Base-by-base conservation (phyloP, 2,888 invertebrate genomes). In the Drosophila prolongata region DNA sequence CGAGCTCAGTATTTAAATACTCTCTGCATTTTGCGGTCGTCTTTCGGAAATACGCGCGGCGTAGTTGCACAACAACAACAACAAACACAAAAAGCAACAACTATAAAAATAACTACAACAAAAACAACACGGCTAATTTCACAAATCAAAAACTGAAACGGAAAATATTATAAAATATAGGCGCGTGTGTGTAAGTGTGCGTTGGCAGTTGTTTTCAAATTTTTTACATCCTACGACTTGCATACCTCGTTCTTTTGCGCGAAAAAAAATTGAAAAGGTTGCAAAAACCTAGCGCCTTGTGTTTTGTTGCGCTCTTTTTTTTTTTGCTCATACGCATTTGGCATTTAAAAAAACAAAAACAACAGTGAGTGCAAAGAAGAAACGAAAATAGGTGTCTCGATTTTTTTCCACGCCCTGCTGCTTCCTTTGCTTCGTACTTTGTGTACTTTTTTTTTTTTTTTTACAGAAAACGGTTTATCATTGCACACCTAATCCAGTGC, bases 11-110 rank as follows among this genome's bases (percentile, higher is more conserved):
- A 78, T 84, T 80, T 83, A 78, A 86, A 83, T 78, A 78, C 81
- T 81, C 80, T 84, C 80, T 84, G 80, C 84, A 81, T 80, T 81
- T 84, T 76, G 81, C 81, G 81, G 81, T 81, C 76, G 81, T 82
- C 76, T 80, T 77, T 82, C 85, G 68, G 79, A 79, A 80, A 79
- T 86, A 77, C 71, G 71, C 70, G 70, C 77, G 83, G 57, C 83
- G 86, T 83, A 76, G 79, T 78, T 73, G 62, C 55, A 76, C 58
- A 61, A 65, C 44, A 60, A 19, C 19, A 19, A 64, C 19, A 60
- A 47, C 47, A 27, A 43, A 37, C 61, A 58, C 34, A 38, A 35
- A 42, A 42, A 64, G 43, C 44, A 64, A 73, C 16, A 46, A 35
- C 30, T 35, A 47, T 13, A 46, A 8, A 8, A 46, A 43, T 43